Conservation (phyloP, 1,140 invertebrate species). For the Bombus waltoni region DNA sequence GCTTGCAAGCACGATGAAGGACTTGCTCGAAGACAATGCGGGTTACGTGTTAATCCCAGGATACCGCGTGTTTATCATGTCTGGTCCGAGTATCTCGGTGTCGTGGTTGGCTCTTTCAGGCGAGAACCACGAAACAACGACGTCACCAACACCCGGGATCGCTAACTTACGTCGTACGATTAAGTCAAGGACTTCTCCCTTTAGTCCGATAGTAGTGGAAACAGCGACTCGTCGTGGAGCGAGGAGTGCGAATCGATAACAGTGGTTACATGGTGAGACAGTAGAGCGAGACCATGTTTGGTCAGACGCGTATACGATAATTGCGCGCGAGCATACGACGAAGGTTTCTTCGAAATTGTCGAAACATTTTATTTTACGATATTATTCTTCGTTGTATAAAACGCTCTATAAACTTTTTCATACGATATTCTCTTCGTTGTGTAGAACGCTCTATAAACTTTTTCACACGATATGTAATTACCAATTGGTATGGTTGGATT, state of each 20-base stretch:
- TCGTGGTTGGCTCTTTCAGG: constrained; percentile 28
- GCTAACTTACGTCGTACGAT: constrained; percentile 60
- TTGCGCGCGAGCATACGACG: too few relatives aligned
- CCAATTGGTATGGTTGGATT: too few relatives aligned
- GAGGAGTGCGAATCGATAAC: constrained; percentile 29
- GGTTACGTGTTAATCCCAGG: constrained; percentile 65
- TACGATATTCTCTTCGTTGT: too few relatives aligned
- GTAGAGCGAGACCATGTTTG: background rate
- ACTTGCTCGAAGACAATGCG: constrained; percentile 58
- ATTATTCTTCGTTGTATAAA: too few relatives aligned
- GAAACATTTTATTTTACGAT: too few relatives aligned
- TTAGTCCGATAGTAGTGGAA: background rate
- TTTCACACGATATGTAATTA: too few relatives aligned
- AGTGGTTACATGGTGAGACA: background rate
- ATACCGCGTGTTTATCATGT: constrained; percentile 63
- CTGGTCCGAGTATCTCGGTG: constrained; percentile 50
- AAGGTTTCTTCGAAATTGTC: too few relatives aligned
- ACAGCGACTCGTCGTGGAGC: background rate
- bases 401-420: too few relatives aligned
- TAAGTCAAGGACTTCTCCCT: constrained; percentile 54
- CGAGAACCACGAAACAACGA: constrained; percentile 26
- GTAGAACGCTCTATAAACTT: too few relatives aligned
- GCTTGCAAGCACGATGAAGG: background rate
- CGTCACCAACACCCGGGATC: constrained; percentile 54
- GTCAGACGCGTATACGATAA: background rate